Evolutionary conservation across 1,140 invertebrate genomes (phyloP).

Genomic region (Parasteatoda tepidariorum): DNA sequence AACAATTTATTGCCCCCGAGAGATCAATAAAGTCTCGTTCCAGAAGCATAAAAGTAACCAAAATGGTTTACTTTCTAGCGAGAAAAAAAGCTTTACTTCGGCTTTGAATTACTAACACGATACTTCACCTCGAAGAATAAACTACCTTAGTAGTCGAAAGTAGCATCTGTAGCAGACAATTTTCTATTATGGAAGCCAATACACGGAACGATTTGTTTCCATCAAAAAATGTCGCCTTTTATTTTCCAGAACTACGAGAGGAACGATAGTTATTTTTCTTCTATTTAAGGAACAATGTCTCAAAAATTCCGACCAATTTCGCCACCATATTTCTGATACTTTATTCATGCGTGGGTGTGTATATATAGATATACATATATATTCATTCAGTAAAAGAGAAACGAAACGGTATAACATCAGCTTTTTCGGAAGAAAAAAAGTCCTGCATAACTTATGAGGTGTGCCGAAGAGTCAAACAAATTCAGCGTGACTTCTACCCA

Average conservation of each 20-base stretch:
- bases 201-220: background rate
- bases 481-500: background rate
- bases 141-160: no score
- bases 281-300: background rate
- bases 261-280: background rate
- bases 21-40: no score
- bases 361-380: background rate
- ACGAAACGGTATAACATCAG: background rate
- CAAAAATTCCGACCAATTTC: background rate
- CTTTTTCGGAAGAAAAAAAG: background rate
- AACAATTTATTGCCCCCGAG: no score
- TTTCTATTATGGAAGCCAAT: background rate
- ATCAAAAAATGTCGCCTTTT: background rate
- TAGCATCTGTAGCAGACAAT: no score
- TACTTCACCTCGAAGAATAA: no score
- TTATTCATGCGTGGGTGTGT: background rate
- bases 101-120: no score
- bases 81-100: no score
- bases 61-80: no score
- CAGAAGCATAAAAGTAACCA: no score
- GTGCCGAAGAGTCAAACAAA: background rate
- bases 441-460: background rate
- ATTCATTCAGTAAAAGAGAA: background rate
- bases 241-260: background rate
- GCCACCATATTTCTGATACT: background rate